A percentile compares a stretch with the other conserved stretches of the same genome.
phyloP scores from a whole-genome alignment of 35 echinoderm and acorn worm species.

The Lytechinus pictus region DNA sequence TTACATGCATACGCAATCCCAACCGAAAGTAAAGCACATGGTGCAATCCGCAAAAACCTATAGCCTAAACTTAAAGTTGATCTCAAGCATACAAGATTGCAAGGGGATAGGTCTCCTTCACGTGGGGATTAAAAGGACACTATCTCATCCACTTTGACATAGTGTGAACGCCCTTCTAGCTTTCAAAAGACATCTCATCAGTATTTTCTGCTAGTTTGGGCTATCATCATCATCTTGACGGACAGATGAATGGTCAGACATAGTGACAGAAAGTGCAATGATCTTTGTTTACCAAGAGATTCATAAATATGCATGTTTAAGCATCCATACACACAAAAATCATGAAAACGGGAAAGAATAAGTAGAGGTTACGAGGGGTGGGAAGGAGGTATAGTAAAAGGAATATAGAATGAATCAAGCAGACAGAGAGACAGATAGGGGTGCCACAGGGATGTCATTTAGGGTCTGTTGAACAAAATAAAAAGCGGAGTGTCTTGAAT shows the following conservation, averaged over 20 bases:
- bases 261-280: constrained; percentile 2
- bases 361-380: neutral
- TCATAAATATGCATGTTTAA: constrained; percentile 38
- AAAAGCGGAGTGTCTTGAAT: no score
- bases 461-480: no score
- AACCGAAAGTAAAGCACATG: neutral
- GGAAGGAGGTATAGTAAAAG: constrained; percentile 11
- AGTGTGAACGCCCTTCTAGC: neutral
- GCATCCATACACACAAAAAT: neutral
- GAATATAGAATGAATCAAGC: neutral
- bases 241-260: neutral
- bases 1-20: neutral
- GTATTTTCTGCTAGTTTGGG: neutral
- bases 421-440: neutral
- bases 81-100: neutral
- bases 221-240: neutral
- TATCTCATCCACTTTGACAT: neutral
- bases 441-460: neutral
- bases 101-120: neutral
- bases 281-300: constrained; percentile 41
- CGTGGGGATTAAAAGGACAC: neutral
- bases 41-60: neutral
- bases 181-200: neutral
- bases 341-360: neutral
- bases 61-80: neutral